phyloP scores from a whole-genome alignment of 2,888 invertebrate species.

The Eupithecia insigniata region DNA sequence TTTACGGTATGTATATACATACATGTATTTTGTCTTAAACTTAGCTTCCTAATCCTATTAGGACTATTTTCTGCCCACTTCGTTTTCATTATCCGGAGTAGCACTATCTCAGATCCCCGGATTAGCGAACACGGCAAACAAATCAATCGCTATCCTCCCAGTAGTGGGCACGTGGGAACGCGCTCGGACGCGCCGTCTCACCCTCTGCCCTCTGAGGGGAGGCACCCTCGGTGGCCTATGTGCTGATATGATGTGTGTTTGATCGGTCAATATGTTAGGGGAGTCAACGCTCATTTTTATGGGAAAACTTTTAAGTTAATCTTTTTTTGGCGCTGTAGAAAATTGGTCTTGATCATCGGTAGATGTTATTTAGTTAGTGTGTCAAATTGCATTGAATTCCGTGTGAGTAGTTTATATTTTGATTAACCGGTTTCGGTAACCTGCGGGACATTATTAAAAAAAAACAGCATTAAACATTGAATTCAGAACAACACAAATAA shows the following conservation, averaged over 20 bases:
- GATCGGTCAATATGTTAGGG: constrained; percentile 31
- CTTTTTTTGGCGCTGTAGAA: neutral
- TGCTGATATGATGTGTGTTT: constrained; percentile 35
- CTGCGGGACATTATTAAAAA: neutral
- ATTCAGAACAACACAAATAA: neutral
- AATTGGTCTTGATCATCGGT: neutral
- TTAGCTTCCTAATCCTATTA: neutral
- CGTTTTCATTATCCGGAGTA: constrained; percentile 15
- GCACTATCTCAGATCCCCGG: constrained; percentile 10
- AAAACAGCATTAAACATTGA: neutral
- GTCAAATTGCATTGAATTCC: neutral
- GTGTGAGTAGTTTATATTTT: neutral
- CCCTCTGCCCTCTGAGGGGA: constrained; percentile 31
- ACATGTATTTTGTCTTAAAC: too few species aligned
- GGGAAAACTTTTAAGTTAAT: constrained; percentile 6
- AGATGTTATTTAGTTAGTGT: neutral
- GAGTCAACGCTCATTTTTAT: constrained; percentile 19
- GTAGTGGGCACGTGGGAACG: constrained; percentile 47
- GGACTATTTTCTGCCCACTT: neutral
- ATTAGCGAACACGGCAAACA: constrained; percentile 34
- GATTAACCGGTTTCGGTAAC: neutral
- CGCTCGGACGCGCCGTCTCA: constrained; percentile 40
- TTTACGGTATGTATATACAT: too few species aligned
- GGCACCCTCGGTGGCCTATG: constrained; percentile 32
- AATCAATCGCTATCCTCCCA: constrained; percentile 40